A percentile compares a stretch with the other conserved stretches of the same genome.
These are phyloP conservation scores for Drosophila suboccidentalis DNA, from an alignment of 2,888 invertebrate species.

Conservation along the genomic window DNA sequence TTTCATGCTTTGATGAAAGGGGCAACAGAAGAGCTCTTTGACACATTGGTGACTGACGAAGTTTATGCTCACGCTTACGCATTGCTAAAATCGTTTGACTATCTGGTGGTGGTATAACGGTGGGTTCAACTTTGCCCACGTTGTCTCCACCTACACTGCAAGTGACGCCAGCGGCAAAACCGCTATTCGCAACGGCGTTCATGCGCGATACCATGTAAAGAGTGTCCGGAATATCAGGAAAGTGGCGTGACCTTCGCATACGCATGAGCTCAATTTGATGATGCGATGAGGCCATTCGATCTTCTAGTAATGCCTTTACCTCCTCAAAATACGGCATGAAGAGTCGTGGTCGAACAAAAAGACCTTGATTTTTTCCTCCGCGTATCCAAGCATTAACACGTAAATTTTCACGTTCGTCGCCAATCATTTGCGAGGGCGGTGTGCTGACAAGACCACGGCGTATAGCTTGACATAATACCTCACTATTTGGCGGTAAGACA, in stretches of 20 bases:
- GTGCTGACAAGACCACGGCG: constrained; percentile 91
- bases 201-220: constrained; percentile 92
- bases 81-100: constrained; percentile 91
- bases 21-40: constrained; percentile 92
- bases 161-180: constrained; percentile 70
- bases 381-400: constrained; percentile 93
- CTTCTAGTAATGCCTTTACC: constrained; percentile 94
- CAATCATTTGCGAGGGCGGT: constrained; percentile 94
- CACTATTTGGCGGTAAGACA: constrained; percentile 93
- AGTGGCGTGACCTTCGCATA: constrained; percentile 90
- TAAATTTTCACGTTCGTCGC: constrained; percentile 89
- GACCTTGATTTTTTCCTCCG: constrained; percentile 89
- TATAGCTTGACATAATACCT: constrained; percentile 90
- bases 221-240: constrained; percentile 96
- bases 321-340: constrained; percentile 98
- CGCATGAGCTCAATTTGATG: constrained; percentile 91
- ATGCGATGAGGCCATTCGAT: constrained; percentile 90
- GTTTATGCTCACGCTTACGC: constrained; percentile 94
- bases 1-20: constrained; percentile 91
- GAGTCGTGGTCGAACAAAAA: constrained; percentile 93
- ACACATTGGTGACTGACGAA: constrained; percentile 92
- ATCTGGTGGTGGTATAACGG: constrained; percentile 91
- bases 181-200: constrained; percentile 80
- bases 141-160: constrained; percentile 85
- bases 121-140: constrained; percentile 89